phyloP scores from a whole-genome alignment of 30 jellyfish, hydroid and myxozoan species.

The Aurelia coerulea region DNA sequence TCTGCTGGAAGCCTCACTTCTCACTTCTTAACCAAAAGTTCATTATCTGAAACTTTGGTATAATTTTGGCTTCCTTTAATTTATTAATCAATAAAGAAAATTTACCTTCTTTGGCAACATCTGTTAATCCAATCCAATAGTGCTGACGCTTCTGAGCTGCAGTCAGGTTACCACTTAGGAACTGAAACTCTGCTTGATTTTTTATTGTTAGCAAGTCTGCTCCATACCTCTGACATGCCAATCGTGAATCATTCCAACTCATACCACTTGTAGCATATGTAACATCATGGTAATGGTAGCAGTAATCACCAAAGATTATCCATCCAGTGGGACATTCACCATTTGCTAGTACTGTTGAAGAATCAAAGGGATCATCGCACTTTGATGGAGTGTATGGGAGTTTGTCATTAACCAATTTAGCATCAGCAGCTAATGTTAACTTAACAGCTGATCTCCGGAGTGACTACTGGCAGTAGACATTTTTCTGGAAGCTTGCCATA shows the following conservation, averaged over 20 bases:
- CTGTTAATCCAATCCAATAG: constrained; percentile 93
- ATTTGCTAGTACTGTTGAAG: constrained; percentile 17
- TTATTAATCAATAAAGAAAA: not conserved
- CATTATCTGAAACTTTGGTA: too few relatives aligned
- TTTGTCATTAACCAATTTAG: too few relatives aligned
- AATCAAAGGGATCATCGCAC: too few relatives aligned
- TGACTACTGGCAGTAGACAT: too few relatives aligned
- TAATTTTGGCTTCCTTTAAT: too few relatives aligned
- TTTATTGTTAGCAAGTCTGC: constrained; percentile 78
- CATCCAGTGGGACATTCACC: constrained; percentile 79
- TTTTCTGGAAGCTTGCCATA: too few relatives aligned
- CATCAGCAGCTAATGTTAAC: too few relatives aligned
- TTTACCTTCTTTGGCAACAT: constrained; percentile 55
- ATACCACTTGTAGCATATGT: constrained; percentile 76
- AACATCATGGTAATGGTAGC: constrained; percentile 81
- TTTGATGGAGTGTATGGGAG: too few relatives aligned
- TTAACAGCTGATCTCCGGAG: too few relatives aligned
- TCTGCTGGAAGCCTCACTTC: too few relatives aligned
- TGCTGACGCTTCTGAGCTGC: constrained; percentile 69
- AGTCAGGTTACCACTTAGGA: constrained; percentile 54
- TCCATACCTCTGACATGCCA: constrained; percentile 87
- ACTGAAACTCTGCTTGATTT: constrained; percentile 53
- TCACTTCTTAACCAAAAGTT: too few relatives aligned
- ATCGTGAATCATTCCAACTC: constrained; percentile 79
- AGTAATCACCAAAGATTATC: constrained; percentile 56